Conservation (phyloP, 2,113 vertebrate genomes). For the Vimba vimba region DNA sequence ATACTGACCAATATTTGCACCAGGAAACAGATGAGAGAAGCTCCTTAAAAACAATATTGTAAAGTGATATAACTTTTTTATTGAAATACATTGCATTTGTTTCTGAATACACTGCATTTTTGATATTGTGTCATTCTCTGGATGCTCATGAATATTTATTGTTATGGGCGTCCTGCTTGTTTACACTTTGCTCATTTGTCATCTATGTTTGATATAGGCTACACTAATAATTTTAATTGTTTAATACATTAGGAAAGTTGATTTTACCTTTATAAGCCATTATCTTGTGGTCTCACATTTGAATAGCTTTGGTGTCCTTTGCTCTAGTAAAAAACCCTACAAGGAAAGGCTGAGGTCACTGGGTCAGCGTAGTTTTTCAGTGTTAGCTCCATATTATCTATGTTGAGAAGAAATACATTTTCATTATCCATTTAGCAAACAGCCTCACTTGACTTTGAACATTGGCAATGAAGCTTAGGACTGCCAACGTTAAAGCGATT, state of each 20-base stretch:
- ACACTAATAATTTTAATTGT: not conserved
- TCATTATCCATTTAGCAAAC: not conserved
- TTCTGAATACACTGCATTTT: not conserved
- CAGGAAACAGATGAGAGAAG: not conserved
- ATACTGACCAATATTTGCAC: not conserved
- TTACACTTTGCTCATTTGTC: not conserved
- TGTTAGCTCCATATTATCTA: not conserved
- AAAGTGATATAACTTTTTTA: not conserved
- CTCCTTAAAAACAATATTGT: too few relatives aligned
- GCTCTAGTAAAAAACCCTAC: not conserved
- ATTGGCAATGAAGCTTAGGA: not conserved
- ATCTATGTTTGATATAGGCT: not conserved
- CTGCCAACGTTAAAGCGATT: not conserved
- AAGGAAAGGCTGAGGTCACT: not conserved
- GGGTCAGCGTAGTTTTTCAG: not conserved
- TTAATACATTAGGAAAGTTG: not conserved
- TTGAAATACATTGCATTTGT: not conserved
- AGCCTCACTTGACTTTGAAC: not conserved
- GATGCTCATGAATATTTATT: not conserved
- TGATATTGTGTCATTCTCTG: not conserved
- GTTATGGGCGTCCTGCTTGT: not conserved
- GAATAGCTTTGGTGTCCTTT: too few relatives aligned
- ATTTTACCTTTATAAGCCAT: not conserved
- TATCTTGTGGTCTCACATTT: not conserved
- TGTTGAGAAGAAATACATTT: not conserved